Evolutionary conservation across 2,113 vertebrate species (phyloP).

Genomic region (Sorex araneus): DNA sequence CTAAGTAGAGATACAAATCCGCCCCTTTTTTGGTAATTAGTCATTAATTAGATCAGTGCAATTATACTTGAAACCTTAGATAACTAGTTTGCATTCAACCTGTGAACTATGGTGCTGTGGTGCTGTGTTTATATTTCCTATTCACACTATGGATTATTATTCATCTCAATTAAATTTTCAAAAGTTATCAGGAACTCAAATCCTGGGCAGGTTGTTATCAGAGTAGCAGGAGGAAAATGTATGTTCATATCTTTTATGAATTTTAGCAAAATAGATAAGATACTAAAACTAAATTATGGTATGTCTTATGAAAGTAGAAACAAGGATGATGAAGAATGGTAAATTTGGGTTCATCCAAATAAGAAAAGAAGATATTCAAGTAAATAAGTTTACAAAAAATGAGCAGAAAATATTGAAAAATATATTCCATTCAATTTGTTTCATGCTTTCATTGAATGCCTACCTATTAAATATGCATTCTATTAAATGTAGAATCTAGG

Average conservation of each 20-base stretch:
- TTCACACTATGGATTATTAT: neutral
- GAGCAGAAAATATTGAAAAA: neutral
- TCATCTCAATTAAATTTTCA: neutral
- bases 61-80: neutral
- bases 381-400: neutral
- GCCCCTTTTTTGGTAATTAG: neutral
- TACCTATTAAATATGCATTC: too few species aligned
- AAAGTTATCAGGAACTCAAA: neutral
- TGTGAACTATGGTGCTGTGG: neutral
- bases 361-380: constrained; percentile 5
- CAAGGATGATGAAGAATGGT: neutral
- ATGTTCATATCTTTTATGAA: neutral
- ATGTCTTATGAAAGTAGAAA: neutral
- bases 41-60: neutral
- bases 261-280: neutral
- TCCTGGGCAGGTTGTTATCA: neutral
- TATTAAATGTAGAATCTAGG: too few species aligned
- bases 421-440: neutral
- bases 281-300: neutral
- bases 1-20: neutral
- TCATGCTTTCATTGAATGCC: neutral
- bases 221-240: neutral
- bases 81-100: neutral
- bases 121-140: neutral
- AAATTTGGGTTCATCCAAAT: neutral